Evolutionary conservation across 2,888 invertebrate species (phyloP).

Genomic region (Thecocarcelia acutangulata): DNA sequence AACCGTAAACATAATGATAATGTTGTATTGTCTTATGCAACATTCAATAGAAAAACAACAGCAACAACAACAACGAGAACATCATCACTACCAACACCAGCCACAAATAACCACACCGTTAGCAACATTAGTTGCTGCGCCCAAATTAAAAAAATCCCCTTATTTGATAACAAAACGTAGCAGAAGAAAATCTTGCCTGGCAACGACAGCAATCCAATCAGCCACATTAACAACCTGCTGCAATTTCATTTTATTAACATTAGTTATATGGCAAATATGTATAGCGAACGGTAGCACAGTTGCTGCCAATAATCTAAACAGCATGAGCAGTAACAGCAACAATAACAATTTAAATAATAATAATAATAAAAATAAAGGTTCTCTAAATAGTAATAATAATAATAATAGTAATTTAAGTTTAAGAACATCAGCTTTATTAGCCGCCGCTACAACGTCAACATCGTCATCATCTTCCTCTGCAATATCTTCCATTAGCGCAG

Average conservation of each 20-base stretch:
- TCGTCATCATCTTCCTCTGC: constrained; percentile 53
- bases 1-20: constrained; percentile 79
- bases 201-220: constrained; percentile 7
- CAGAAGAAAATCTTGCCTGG: constrained; percentile 49
- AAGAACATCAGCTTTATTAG: constrained; percentile 67
- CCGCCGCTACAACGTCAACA: constrained; percentile 63
- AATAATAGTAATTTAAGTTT: constrained; percentile 66
- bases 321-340: constrained; percentile 46
- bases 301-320: constrained; percentile 39
- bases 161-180: constrained; percentile 50
- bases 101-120: constrained; percentile 56
- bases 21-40: constrained; percentile 79
- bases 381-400: constrained; percentile 62
- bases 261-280: constrained; percentile 67
- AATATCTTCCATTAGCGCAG: constrained; percentile 21
- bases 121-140: constrained; percentile 18
- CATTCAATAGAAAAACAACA: constrained; percentile 69
- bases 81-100: constrained; percentile 17
- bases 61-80: constrained; percentile 41
- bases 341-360: constrained; percentile 68
- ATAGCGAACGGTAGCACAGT: constrained; percentile 73
- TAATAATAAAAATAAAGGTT: constrained; percentile 65
- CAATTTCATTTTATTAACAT: constrained; percentile 56
- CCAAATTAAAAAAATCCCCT: constrained; percentile 66
- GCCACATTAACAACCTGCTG: constrained; percentile 36